phyloP scores from a whole-genome alignment of 2,888 invertebrate genomes.

The Sipha maydis region DNA sequence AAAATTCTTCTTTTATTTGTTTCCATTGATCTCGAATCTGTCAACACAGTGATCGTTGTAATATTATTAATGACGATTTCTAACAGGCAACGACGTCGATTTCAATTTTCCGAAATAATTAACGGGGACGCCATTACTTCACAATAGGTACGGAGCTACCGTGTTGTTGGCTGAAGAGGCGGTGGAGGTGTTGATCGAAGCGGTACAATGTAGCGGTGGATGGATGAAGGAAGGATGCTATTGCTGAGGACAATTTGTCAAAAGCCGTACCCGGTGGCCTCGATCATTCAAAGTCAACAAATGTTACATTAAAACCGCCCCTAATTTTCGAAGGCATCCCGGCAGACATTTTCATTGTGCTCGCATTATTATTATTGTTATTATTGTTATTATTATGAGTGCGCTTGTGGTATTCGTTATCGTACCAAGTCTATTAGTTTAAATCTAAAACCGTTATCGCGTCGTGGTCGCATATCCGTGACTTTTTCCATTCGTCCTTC shows the following conservation, averaged over 20 bases:
- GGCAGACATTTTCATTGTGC: constrained; percentile 45
- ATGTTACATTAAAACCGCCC: constrained; percentile 51
- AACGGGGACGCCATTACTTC: constrained; percentile 40
- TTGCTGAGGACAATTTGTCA: constrained; percentile 55
- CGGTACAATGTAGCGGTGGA: background rate
- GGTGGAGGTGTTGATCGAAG: constrained; percentile 36
- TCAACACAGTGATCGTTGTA: constrained; percentile 13
- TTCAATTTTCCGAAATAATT: constrained; percentile 60
- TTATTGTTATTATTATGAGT: background rate
- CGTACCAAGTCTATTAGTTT: constrained; percentile 1
- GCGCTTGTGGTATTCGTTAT: background rate
- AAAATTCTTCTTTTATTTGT: background rate
- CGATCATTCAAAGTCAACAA: constrained; percentile 59
- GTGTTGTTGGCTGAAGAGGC: background rate
- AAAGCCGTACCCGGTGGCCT: constrained; percentile 27
- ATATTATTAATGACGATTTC: constrained; percentile 49
- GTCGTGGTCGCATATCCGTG: background rate
- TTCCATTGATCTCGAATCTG: constrained; percentile 8
- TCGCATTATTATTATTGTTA: constrained; percentile 1
- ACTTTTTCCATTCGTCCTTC: background rate
- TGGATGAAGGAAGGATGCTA: constrained; percentile 11
- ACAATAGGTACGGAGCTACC: constrained; percentile 28
- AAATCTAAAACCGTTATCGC: background rate
- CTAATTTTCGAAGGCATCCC: constrained; percentile 38
- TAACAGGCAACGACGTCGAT: constrained; percentile 50